phyloP scores from a whole-genome alignment of 2,113 vertebrate genomes.

The Pterophyllum scalare region DNA sequence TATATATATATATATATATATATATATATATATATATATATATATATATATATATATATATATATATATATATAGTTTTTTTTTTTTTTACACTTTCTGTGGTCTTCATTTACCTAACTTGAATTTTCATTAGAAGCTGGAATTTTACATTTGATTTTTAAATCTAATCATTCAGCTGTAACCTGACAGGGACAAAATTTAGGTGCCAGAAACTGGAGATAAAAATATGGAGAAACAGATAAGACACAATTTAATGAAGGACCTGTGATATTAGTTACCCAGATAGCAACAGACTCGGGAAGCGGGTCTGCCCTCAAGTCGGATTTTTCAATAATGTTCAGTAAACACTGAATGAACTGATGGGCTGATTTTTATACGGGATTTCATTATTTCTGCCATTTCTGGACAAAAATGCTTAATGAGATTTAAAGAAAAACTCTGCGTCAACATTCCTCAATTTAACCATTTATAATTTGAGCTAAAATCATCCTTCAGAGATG shows the following conservation, averaged over 20 bases:
- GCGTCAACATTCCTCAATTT: not conserved
- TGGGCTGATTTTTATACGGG: not conserved
- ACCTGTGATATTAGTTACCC: not conserved
- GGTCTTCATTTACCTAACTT: not conserved
- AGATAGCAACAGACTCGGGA: not conserved
- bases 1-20: too few species aligned
- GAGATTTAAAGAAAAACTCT: not conserved
- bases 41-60: too few species aligned
- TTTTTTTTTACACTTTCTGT: too few species aligned
- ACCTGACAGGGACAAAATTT: not conserved
- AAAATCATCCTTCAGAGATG: not conserved
- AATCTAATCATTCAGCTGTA: too few species aligned
- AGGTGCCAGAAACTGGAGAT: not conserved
- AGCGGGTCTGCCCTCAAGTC: not conserved
- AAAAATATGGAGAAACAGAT: not conserved
- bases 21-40: too few species aligned
- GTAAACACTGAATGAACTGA: not conserved
- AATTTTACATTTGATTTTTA: not conserved
- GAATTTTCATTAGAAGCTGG: not conserved
- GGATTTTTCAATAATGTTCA: not conserved
- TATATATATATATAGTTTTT: too few species aligned
- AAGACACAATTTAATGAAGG: not conserved
- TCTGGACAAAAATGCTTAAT: not conserved
- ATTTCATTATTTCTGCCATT: not conserved
- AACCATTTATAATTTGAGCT: not conserved